These are phyloP conservation scores for Spisula subtruncata DNA, from an alignment of 2,888 invertebrate genomes.

Conservation along the genomic window DNA sequence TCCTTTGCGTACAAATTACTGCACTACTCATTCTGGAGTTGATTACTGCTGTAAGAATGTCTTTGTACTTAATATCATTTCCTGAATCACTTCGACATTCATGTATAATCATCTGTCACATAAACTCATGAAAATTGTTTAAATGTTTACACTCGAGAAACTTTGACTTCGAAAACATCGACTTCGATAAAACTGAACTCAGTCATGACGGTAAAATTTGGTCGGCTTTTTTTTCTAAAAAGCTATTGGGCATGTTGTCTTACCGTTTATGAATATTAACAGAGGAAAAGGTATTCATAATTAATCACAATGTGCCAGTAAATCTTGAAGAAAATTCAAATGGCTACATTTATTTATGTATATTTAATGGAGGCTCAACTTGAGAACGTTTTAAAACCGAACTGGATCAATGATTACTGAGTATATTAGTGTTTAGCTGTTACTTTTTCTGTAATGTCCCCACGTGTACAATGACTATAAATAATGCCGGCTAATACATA, in stretches of 20 bases:
- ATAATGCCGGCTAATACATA: background rate
- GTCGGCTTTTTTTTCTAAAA: background rate
- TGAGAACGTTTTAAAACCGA: conserved; percentile 10
- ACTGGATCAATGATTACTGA: conserved; percentile 27
- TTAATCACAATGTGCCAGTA: conserved; percentile 20
- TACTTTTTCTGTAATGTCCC: conserved; percentile 17
- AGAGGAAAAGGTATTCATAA: conserved; percentile 17
- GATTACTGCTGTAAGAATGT: conserved; percentile 3
- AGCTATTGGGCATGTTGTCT: background rate
- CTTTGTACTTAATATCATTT: conserved; percentile 24
- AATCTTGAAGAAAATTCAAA: conserved; percentile 32
- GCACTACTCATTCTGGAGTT: background rate
- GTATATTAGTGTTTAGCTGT: background rate
- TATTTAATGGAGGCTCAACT: conserved; percentile 21
- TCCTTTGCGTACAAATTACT: background rate
- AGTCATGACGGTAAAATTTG: conserved; percentile 6
- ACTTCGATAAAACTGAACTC: background rate
- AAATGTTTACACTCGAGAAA: conserved; percentile 25
- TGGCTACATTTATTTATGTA: conserved; percentile 19
- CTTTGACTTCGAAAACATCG: too few species aligned
- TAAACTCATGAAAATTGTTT: conserved; percentile 22
- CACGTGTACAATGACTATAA: conserved; percentile 17
- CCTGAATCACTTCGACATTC: conserved; percentile 34
- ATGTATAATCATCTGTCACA: background rate
- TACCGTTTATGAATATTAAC: background rate